A percentile compares a stretch with the other conserved stretches of the same genome.
Evolutionary conservation across 1,140 invertebrate genomes (phyloP).

Genomic region (Trachymyrmex septentrionalis): DNA sequence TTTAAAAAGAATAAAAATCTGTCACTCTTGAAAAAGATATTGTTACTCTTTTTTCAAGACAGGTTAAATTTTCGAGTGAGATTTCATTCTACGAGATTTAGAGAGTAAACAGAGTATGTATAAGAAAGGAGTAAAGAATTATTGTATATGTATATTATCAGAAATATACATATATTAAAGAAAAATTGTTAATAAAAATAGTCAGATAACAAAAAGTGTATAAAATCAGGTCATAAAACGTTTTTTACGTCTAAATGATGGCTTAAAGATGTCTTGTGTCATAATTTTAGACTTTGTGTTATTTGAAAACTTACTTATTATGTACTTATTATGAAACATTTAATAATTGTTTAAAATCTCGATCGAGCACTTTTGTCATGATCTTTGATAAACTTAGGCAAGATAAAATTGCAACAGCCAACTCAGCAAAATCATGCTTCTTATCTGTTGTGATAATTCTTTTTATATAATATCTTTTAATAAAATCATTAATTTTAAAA

Average conservation of each 20-base stretch:
- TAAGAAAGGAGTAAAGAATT: not conserved
- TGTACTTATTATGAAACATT: not conserved
- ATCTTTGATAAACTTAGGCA: not conserved
- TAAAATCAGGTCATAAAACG: too few species aligned
- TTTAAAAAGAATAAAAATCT: too few species aligned
- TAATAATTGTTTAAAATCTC: conserved; percentile 25
- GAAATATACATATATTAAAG: not conserved
- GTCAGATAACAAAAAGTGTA: too few species aligned
- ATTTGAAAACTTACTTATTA: too few species aligned
- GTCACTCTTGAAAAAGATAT: too few species aligned
- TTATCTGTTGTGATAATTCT: not conserved
- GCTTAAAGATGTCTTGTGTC: too few species aligned
- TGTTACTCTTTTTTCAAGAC: too few species aligned
- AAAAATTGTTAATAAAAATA: not conserved
- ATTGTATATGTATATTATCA: not conserved
- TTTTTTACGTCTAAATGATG: too few species aligned
- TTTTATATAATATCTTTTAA: too few species aligned
- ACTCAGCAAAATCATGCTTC: conserved; percentile 2
- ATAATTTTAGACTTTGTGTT: too few species aligned
- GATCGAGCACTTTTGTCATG: not conserved
- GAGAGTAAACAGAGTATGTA: not conserved
- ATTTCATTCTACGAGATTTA: too few species aligned
- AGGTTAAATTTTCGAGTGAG: too few species aligned
- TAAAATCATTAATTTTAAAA: not conserved
- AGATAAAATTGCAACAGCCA: not conserved